A percentile compares a stretch with the other conserved stretches of the same genome.
Conservation (phyloP, 2,113 vertebrate species). For the Dermatemys mawii region DNA sequence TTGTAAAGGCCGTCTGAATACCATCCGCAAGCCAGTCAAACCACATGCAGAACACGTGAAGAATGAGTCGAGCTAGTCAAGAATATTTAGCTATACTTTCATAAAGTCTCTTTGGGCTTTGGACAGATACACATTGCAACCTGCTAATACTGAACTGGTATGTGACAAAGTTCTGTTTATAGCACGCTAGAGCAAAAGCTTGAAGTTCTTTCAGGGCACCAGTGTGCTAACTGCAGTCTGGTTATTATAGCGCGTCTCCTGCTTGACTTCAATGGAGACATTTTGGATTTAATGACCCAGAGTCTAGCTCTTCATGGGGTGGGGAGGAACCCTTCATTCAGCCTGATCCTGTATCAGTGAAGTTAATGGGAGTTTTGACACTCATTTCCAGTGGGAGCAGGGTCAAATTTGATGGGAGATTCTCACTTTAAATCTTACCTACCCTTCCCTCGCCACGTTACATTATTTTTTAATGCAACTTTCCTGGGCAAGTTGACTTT, state of each 20-base stretch:
- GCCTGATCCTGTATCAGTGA: not conserved
- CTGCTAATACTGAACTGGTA: not conserved
- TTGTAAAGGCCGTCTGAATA: slow-evolving; percentile 27
- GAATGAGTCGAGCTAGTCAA: rapidly evolving
- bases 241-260: not conserved
- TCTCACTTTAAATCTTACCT: not conserved
- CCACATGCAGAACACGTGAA: not conserved
- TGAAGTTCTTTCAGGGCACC: not conserved
- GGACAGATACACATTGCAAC: not conserved
- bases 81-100: not conserved
- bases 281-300: not conserved
- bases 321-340: not conserved
- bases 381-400: rapidly evolving
- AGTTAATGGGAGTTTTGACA: not conserved
- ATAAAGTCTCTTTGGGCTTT: not conserved
- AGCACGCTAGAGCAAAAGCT: not conserved
- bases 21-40: slow-evolving; percentile 12
- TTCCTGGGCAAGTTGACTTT: not conserved
- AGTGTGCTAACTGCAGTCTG: not conserved
- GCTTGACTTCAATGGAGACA: not conserved
- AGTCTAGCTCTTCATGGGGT: not conserved
- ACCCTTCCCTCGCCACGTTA: not conserved
- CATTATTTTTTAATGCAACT: not conserved
- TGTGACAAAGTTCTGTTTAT: not conserved
- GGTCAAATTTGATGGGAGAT: not conserved